phyloP scores from a whole-genome alignment of 2,113 vertebrate species.

The Phyllostomus discolor region DNA sequence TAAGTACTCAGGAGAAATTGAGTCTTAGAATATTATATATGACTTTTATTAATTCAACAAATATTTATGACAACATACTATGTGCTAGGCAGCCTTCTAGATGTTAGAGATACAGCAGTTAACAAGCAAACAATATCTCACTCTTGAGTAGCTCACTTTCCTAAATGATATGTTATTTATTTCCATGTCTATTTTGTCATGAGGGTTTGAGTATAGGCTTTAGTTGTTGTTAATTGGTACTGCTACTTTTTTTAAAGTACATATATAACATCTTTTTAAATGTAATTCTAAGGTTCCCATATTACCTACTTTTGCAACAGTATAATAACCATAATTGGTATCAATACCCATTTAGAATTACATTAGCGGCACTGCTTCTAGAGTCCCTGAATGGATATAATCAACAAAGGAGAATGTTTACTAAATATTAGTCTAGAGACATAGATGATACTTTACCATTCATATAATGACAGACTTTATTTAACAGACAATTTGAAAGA shows the following conservation, averaged over 20 bases:
- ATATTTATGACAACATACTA: neutral
- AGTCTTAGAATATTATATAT: neutral
- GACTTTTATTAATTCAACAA: constrained; percentile 3
- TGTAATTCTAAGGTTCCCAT: neutral
- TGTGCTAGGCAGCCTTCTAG: neutral
- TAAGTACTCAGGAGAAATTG: neutral
- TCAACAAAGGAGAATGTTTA: constrained; percentile 36
- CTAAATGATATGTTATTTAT: neutral
- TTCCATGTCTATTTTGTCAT: neutral
- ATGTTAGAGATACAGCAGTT: neutral
- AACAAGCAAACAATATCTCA: neutral
- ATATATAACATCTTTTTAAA: neutral
- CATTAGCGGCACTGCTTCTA: constrained; percentile 27
- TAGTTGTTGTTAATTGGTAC: neutral
- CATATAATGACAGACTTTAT: constrained; percentile 28
- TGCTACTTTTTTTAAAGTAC: neutral
- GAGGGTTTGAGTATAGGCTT: neutral
- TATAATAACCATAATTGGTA: constrained; percentile 52
- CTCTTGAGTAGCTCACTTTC: neutral
- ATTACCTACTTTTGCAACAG: constrained; percentile 43
- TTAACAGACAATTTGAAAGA: constrained; percentile 29
- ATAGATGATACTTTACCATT: constrained; percentile 13
- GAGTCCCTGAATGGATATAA: constrained; percentile 46
- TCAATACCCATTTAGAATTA: constrained; percentile 46
- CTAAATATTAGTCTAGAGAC: constrained; percentile 36